A percentile compares a stretch with the other conserved stretches of the same genome.
Conservation (phyloP, 2,888 invertebrate genomes). For the Punctoribates punctum region DNA sequence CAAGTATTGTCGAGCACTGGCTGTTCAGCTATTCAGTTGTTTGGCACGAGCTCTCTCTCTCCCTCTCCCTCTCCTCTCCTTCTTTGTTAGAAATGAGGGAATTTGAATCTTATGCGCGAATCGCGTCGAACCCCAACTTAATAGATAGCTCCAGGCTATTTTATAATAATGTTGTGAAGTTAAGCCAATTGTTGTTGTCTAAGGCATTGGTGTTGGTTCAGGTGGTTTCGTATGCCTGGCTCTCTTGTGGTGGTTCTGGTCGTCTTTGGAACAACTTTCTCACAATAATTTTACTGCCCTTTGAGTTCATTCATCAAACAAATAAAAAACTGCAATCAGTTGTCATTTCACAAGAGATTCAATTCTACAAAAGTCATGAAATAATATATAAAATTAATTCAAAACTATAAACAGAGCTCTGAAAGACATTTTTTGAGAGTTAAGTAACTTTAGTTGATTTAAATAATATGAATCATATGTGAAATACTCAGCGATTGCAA, state of each 20-base stretch:
- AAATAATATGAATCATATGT: too few relatives aligned
- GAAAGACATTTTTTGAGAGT: too few relatives aligned
- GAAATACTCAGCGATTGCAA: too few relatives aligned
- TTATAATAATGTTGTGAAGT: constrained; percentile 29
- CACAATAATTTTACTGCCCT: neutral
- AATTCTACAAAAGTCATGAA: too few relatives aligned
- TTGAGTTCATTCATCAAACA: neutral
- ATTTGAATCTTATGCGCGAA: neutral
- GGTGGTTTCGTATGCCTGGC: neutral
- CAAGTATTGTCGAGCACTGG: too few relatives aligned
- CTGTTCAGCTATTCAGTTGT: neutral
- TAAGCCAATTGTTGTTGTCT: constrained; percentile 6
- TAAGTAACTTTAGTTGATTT: too few relatives aligned
- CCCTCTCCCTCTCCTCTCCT: neutral
- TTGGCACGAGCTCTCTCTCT: neutral
- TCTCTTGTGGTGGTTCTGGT: neutral
- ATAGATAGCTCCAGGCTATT: neutral
- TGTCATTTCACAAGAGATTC: too few relatives aligned
- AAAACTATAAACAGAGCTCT: too few relatives aligned
- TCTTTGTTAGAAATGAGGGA: constrained; percentile 19
- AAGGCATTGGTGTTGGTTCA: neutral
- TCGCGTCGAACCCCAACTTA: neutral
- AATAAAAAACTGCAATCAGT: neutral
- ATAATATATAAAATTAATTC: too few relatives aligned
- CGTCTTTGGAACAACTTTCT: neutral